Evolutionary conservation across 2,113 vertebrate species (phyloP), one percentile per base, ranked within the genome.

Genomic region (Zosterops lateralis): DNA sequence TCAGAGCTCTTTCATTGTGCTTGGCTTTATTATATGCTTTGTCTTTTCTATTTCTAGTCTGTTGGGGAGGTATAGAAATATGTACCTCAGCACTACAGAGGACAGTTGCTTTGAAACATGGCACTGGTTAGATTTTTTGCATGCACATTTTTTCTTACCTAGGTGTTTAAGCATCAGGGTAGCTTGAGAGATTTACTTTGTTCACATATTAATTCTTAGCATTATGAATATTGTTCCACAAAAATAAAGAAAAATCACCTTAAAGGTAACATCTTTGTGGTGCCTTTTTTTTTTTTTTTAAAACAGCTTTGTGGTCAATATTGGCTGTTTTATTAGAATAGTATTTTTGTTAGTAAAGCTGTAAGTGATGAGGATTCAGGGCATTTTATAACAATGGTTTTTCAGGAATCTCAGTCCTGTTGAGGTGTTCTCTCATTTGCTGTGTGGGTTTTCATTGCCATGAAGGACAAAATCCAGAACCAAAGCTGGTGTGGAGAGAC

Each of bases 1-100:
- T 97, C 95, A 96, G 98, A 97, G 97, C 98, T 97, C 98, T 98
- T 96, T 97, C 98, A 98, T 98, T 97, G 98, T 97, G 93, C 96
- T 92, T 92, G 98, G 97, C 98, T 98, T 98, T 98, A 99, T 99
- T 98, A 98, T 98, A 98, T 91, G 98, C 98, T 99, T 99, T 99
- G 98, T 99, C 98, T 99, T 98, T 98, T 96, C 97, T 89, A 95
- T 96, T 97, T 95, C 68, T 87, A 96, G 97, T 98, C 98, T 98
- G 98, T 96, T 93, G 95, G 97, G 98, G 98, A 90, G 95, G 96
- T 94, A 82, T 93, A 96, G 97, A 98, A 97, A 97, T 97, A 97
- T 96, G 97, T 96, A 96, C 96, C 97, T 97, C 96, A 96, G 97
- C 96, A 97, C 97, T 96, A 94, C 95, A 38, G 97, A 98, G 98